Percentiles rank a stretch among this genome's conserved stretches.
Conservation (phyloP, 2,888 invertebrate species). For the Archips xylosteana region DNA sequence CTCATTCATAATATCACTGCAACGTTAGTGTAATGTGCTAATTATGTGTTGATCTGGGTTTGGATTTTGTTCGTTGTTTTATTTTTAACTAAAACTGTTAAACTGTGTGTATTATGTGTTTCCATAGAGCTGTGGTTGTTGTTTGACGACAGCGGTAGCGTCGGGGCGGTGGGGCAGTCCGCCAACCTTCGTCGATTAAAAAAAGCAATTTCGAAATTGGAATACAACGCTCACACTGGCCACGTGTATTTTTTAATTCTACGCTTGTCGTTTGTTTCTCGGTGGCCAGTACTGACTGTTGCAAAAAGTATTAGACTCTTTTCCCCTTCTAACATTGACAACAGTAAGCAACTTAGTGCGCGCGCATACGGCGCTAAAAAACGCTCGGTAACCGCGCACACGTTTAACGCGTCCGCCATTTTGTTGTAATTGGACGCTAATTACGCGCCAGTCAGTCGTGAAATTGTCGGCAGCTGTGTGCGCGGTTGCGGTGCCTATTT, state of each 20-base stretch:
- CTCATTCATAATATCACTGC: conserved; percentile 68
- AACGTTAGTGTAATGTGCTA: conserved; percentile 84
- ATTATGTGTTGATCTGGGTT: conserved; percentile 84
- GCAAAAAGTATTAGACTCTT: conserved; percentile 46
- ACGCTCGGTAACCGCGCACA: conserved; percentile 58
- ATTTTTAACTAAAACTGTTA: conserved; percentile 82
- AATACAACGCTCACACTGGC: conserved; percentile 28
- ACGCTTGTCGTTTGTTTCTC: conserved; percentile 18
- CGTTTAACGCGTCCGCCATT: conserved; percentile 33
- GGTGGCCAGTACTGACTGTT: conserved; percentile 50
- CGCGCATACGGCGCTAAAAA: conserved; percentile 72
- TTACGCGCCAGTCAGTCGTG: conserved; percentile 40
- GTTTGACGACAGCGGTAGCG: conserved; percentile 46
- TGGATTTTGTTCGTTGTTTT: conserved; percentile 84
- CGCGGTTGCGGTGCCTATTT: conserved; percentile 40
- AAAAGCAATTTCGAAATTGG: conserved; percentile 16
- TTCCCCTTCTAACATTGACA: conserved; percentile 69
- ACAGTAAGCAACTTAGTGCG: conserved; percentile 73
- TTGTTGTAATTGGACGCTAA: conserved; percentile 40
- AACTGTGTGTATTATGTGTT: conserved; percentile 84
- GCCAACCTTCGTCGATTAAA: conserved; percentile 23
- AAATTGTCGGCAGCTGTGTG: conserved; percentile 41
- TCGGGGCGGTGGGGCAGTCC: conserved; percentile 41
- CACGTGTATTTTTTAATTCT: conserved; percentile 5
- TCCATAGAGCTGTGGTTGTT: conserved; percentile 79